Evolutionary conservation across 1,140 invertebrate species (phyloP).

Genomic region (Ceratina calcarata): DNA sequence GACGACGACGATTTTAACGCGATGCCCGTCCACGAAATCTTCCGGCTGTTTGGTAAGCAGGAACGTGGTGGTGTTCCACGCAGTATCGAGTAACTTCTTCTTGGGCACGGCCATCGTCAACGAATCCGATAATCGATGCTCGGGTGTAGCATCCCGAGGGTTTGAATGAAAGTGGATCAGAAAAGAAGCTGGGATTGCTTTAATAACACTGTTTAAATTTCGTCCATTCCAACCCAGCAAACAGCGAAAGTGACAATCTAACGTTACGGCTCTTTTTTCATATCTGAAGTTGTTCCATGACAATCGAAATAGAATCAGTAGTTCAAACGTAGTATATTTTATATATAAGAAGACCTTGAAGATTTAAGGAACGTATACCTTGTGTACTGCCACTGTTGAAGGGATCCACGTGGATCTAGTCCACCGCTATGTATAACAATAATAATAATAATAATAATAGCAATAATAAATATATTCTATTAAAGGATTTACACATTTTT

Average conservation of each 20-base stretch:
- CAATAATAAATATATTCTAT: no score
- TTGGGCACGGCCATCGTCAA: constrained; percentile 54
- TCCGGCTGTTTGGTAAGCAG: constrained; percentile 71
- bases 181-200: not conserved
- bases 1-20: constrained; percentile 72
- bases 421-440: no score
- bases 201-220: constrained; percentile 36
- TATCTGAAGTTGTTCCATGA: constrained; percentile 27
- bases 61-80: constrained; percentile 68
- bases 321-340: not conserved
- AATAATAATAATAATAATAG: no score
- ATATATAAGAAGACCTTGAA: not conserved
- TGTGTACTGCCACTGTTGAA: no score
- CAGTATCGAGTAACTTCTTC: constrained; percentile 54
- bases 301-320: constrained; percentile 5
- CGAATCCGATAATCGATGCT: not conserved
- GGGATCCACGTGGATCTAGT: no score
- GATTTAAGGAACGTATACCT: no score
- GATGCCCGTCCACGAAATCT: constrained; percentile 64
- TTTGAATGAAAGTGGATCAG: constrained; percentile 15
- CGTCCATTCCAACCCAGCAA: not conserved
- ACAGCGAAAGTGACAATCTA: constrained; percentile 31
- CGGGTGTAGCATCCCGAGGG: constrained; percentile 10
- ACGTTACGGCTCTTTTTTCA: not conserved
- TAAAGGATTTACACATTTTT: no score